A percentile compares a stretch with the other conserved stretches of the same genome.
Evolutionary conservation across 2,888 invertebrate genomes (phyloP).

Genomic region (Eurois occulta): DNA sequence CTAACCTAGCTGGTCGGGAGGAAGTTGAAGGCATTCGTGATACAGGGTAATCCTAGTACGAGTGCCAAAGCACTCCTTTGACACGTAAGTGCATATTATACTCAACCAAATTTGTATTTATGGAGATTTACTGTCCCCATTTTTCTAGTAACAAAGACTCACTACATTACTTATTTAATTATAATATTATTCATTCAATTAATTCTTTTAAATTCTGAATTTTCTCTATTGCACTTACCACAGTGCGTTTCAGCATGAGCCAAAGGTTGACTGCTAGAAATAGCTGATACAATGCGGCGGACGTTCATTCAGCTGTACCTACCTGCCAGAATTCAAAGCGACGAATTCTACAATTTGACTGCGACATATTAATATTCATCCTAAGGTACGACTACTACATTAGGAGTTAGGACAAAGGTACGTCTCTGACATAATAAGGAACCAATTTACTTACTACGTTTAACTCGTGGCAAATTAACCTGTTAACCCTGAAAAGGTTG

Average conservation of each 20-base stretch:
- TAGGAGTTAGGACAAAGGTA: not conserved
- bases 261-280: not conserved
- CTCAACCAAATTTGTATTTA: no score
- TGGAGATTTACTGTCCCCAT: no score
- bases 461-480: conserved; percentile 12
- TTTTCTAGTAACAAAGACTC: no score
- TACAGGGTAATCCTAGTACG: no score
- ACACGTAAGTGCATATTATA: no score
- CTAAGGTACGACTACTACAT: not conserved
- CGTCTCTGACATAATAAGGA: not conserved
- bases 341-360: not conserved
- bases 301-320: not conserved
- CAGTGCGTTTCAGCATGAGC: not conserved
- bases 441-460: conserved; percentile 22
- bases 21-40: no score
- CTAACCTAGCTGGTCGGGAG: no score
- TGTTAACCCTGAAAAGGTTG: conserved; percentile 34
- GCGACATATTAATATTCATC: not conserved
- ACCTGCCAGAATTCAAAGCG: not conserved
- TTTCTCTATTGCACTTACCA: not conserved
- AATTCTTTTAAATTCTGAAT: not conserved
- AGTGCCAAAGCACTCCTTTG: no score
- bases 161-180: not conserved
- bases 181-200: not conserved
- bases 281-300: not conserved